Conservation (phyloP, 2,113 vertebrate genomes). For the Pipa parva region DNA sequence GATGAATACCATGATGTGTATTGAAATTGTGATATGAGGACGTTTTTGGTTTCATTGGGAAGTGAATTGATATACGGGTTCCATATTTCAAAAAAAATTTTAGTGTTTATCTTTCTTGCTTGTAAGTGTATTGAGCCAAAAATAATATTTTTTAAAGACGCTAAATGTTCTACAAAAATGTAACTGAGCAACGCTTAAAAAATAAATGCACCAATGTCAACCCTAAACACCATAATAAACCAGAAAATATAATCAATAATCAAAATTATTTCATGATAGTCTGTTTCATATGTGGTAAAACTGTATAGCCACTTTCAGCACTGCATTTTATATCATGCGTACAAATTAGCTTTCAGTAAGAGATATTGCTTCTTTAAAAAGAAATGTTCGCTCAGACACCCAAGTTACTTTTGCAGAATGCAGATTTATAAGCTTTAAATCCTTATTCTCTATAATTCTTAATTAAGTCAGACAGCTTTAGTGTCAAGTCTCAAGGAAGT, state of each 20-base stretch:
- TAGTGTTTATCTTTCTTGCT: too few relatives aligned
- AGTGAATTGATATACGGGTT: too few relatives aligned
- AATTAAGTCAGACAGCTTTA: constrained; percentile 57
- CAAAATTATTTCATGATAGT: constrained; percentile 14
- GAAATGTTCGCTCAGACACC: constrained; percentile 29
- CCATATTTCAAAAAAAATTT: too few relatives aligned
- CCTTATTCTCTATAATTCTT: constrained; percentile 52
- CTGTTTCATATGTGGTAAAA: constrained; percentile 22
- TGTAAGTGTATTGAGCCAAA: constrained; percentile 1
- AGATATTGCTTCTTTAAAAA: constrained; percentile 39
- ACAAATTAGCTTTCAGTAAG: constrained; percentile 32
- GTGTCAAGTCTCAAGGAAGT: constrained; percentile 47
- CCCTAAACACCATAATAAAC: constrained; percentile 22
- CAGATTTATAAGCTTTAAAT: constrained; percentile 49
- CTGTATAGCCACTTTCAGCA: constrained; percentile 25
- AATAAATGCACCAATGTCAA: constrained; percentile 30
- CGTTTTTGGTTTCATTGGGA: too few relatives aligned
- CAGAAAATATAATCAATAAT: constrained; percentile 24
- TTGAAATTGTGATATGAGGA: too few relatives aligned
- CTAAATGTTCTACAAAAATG: constrained; percentile 12
- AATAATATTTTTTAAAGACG: constrained; percentile 10
- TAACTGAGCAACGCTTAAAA: constrained; percentile 3
- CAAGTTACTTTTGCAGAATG: constrained; percentile 36
- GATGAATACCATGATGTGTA: too few relatives aligned
- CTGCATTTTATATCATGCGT: constrained; percentile 32